These are phyloP conservation scores for Acronicta aceris DNA, from an alignment of 2,888 invertebrate species.

Conservation along the genomic window DNA sequence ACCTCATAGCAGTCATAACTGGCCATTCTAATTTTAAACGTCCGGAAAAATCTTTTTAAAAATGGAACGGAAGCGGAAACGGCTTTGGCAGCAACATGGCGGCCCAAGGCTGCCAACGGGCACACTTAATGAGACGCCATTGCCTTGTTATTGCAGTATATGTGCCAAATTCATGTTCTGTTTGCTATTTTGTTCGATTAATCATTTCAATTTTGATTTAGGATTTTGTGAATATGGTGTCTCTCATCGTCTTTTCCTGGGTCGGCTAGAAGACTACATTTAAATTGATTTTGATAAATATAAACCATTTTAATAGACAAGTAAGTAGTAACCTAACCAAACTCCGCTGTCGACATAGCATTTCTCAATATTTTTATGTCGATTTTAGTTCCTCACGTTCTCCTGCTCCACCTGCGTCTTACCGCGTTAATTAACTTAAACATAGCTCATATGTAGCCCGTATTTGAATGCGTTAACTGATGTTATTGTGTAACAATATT, in stretches of 20 bases:
- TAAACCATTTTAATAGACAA: too few species aligned
- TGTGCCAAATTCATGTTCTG: slow-evolving; percentile 57
- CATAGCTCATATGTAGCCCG: too few species aligned
- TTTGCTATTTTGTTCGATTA: slow-evolving; percentile 41
- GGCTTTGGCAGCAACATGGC: slow-evolving; percentile 65
- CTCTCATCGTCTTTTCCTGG: background rate
- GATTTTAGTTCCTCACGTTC: too few species aligned
- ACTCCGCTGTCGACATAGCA: too few species aligned
- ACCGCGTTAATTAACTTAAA: too few species aligned
- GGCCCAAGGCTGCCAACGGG: slow-evolving; percentile 52
- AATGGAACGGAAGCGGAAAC: slow-evolving; percentile 70
- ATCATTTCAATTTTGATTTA: slow-evolving; percentile 33
- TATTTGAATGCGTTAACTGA: too few species aligned
- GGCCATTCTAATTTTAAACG: slow-evolving; percentile 29
- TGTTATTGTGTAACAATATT: too few species aligned
- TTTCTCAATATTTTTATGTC: too few species aligned
- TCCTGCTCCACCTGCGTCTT: too few species aligned
- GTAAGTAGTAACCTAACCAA: too few species aligned
- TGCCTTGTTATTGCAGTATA: slow-evolving; percentile 51
- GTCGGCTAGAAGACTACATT: background rate
- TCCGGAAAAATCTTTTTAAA: slow-evolving; percentile 58
- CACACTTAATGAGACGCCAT: slow-evolving; percentile 58
- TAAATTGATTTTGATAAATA: background rate
- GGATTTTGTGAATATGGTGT: background rate
- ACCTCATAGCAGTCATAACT: slow-evolving; percentile 21